Percentiles rank a stretch among this genome's conserved stretches.
These are phyloP conservation scores for Sphaeridia pumilis DNA, from an alignment of 2,888 invertebrate genomes.

Conservation along the genomic window DNA sequence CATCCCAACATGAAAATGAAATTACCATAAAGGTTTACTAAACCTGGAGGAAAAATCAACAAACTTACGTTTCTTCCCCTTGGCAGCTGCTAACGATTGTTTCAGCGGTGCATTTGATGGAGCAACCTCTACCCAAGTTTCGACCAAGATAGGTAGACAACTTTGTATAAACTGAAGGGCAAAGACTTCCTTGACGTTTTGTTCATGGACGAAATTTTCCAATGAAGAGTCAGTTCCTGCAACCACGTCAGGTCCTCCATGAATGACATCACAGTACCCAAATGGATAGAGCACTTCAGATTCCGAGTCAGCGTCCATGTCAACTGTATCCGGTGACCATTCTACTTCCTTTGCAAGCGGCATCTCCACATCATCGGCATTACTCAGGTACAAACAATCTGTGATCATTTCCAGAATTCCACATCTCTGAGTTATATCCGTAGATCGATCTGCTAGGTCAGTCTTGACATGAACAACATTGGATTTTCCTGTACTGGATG, in stretches of 20 bases:
- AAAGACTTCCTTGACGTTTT: constrained; percentile 41
- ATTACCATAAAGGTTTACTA: background rate
- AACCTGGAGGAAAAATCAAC: background rate
- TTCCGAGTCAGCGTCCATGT: no score
- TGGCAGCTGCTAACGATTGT: background rate
- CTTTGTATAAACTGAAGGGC: constrained; percentile 53
- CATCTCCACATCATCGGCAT: background rate
- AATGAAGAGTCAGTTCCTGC: no score
- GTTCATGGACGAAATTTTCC: no score
- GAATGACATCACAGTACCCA: background rate
- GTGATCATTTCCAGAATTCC: constrained; percentile 28
- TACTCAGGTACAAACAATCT: constrained; percentile 21
- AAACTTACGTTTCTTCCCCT: constrained; percentile 6
- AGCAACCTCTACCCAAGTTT: constrained; percentile 71
- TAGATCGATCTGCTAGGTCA: constrained; percentile 49
- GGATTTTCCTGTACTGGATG: constrained; percentile 52
- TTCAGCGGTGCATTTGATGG: constrained; percentile 41
- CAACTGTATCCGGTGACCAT: no score
- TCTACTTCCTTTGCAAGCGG: no score
- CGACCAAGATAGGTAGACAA: constrained; percentile 63
- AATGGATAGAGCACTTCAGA: background rate
- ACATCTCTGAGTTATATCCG: constrained; percentile 33
- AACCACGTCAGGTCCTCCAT: no score
- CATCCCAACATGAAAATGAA: background rate
- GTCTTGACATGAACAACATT: constrained; percentile 48